Conservation (phyloP, 2,888 invertebrate species). For the Eurois occulta region DNA sequence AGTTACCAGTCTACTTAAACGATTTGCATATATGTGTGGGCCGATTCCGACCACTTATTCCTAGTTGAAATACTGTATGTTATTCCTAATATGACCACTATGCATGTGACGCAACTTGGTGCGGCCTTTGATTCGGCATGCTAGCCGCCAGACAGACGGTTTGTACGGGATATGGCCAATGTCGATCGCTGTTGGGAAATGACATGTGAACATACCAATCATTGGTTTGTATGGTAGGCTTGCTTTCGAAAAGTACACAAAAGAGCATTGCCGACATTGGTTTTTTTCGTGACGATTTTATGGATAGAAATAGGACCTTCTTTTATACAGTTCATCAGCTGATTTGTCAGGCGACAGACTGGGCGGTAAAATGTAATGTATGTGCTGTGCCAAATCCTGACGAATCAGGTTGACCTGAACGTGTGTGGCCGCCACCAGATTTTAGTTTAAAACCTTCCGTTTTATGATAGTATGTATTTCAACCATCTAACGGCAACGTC, state of each 20-base stretch:
- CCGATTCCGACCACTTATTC: not conserved
- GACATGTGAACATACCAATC: constrained; percentile 49
- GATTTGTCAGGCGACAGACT: not conserved
- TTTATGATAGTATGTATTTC: not conserved
- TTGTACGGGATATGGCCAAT: constrained; percentile 75
- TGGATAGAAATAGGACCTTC: not conserved
- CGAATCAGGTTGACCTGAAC: not conserved
- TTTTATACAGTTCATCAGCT: not conserved
- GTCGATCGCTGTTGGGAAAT: constrained; percentile 67
- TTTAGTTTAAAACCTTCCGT: not conserved
- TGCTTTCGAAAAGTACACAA: constrained; percentile 32
- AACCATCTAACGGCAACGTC: not conserved
- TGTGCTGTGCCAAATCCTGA: not conserved
- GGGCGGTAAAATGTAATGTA: not conserved
- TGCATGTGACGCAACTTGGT: constrained; percentile 73
- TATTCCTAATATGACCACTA: not conserved
- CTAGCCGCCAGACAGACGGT: constrained; percentile 69
- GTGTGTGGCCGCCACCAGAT: not conserved
- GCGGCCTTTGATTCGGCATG: constrained; percentile 75
- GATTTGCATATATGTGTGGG: not conserved
- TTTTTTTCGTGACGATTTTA: not conserved
- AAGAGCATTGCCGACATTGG: not conserved
- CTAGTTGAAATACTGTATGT: not conserved
- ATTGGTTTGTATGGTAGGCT: constrained; percentile 19
- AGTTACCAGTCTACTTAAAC: not conserved